Evolutionary conservation across 37 sponge, comb jelly and placozoan species (phyloP).

Genomic region (Tethya wilhelma): DNA sequence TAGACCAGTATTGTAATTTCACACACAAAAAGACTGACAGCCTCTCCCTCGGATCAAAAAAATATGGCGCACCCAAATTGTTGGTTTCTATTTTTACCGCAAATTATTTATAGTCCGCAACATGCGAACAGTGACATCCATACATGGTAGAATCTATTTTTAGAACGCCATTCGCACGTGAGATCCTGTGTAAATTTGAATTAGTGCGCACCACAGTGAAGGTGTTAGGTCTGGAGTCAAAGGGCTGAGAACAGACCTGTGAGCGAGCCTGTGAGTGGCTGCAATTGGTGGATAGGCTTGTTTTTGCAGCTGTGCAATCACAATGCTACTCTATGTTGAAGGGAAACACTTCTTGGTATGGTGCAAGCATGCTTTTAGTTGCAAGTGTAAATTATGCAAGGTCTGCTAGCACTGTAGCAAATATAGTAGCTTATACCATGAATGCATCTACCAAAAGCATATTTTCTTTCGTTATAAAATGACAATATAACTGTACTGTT

Average conservation of each 20-base stretch:
- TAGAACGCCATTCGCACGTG: slow-evolving; percentile 19
- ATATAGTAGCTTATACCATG: no score
- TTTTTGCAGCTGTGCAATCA: background rate
- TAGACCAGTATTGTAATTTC: background rate
- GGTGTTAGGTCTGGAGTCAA: background rate
- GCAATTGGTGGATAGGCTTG: background rate
- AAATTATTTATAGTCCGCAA: slow-evolving; percentile 10
- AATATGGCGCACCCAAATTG: slow-evolving; percentile 49
- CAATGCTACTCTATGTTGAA: background rate
- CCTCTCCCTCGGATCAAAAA: background rate
- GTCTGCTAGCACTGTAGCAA: no score
- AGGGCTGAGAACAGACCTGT: background rate
- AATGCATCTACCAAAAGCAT: no score
- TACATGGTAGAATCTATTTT: slow-evolving; percentile 35
- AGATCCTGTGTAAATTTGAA: background rate
- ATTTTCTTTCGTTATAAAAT: no score
- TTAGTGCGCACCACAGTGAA: background rate
- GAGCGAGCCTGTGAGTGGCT: background rate
- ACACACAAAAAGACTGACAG: background rate
- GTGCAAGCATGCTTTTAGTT: no score
- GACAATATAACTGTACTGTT: no score
- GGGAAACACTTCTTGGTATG: background rate
- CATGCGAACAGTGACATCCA: background rate
- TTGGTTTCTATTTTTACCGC: slow-evolving; percentile 29
- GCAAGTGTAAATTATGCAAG: no score